Conservation (phyloP, 2,888 invertebrate genomes). For the Leucoptera coffeella region DNA sequence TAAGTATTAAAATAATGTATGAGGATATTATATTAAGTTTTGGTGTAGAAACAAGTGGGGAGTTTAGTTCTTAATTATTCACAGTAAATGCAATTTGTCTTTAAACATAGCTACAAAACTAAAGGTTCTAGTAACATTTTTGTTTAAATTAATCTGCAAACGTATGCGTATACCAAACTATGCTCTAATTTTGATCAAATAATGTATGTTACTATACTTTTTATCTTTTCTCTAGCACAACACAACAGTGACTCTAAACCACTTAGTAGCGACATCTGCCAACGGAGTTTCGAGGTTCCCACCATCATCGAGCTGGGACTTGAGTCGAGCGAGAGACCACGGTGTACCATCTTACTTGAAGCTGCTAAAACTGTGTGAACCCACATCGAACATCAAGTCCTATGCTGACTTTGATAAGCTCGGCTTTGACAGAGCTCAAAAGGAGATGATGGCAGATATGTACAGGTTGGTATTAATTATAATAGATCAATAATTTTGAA, state of each 20-base stretch:
- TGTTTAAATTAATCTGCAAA: too few relatives aligned
- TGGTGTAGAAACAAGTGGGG: too few relatives aligned
- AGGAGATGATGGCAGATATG: constrained; percentile 59
- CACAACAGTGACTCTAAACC: constrained; percentile 51
- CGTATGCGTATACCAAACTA: too few relatives aligned
- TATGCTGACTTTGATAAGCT: constrained; percentile 55
- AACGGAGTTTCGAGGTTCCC: constrained; percentile 55
- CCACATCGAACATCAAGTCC: constrained; percentile 36
- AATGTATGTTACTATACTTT: too few relatives aligned
- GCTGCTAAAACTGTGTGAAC: constrained; percentile 61
- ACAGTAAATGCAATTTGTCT: too few relatives aligned
- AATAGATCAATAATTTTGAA: not conserved
- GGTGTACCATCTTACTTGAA: constrained; percentile 70
- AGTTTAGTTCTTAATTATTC: not conserved
- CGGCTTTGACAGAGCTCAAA: constrained; percentile 50
- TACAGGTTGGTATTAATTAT: constrained; percentile 47
- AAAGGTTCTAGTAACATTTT: too few relatives aligned
- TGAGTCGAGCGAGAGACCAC: constrained; percentile 65
- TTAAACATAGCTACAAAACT: too few relatives aligned
- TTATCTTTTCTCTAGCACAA: constrained; percentile 38
- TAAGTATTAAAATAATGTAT: too few relatives aligned
- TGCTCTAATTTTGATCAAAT: too few relatives aligned
- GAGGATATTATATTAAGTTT: too few relatives aligned
- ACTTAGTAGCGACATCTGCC: constrained; percentile 60
- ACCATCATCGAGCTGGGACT: constrained; percentile 36